Evolutionary conservation across 2,113 vertebrate species (phyloP).

Genomic region (Xiphophorus couchianus): DNA sequence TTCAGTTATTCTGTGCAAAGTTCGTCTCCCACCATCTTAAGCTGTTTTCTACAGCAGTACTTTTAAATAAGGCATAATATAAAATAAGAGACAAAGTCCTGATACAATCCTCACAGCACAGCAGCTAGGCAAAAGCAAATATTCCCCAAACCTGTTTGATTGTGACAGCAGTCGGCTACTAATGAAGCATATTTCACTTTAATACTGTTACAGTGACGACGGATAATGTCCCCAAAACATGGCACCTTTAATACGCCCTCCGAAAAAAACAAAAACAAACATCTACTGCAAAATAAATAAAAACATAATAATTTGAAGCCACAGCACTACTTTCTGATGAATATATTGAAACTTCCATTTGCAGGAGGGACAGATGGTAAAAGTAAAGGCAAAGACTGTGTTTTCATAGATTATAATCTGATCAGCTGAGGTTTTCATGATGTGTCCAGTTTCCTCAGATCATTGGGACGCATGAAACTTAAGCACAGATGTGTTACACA

Average conservation of each 20-base stretch:
- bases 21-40: not conserved
- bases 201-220: conserved; percentile 21
- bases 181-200: not conserved
- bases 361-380: conserved; percentile 23
- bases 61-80: conserved; percentile 57
- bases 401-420: conserved; percentile 2
- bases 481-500: not conserved
- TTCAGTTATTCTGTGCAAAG: conserved; percentile 21
- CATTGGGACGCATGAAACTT: conserved; percentile 7
- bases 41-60: conserved; percentile 13
- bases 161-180: conserved; percentile 6
- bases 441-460: conserved; percentile 11
- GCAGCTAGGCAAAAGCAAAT: conserved; percentile 40
- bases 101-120: conserved; percentile 55
- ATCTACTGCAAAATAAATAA: conserved; percentile 36
- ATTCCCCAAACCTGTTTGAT: conserved; percentile 23
- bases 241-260: conserved; percentile 47
- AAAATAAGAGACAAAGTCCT: conserved; percentile 30
- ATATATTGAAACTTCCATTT: conserved; percentile 40
- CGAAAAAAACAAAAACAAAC: conserved; percentile 12
- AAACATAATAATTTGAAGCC: conserved; percentile 23
- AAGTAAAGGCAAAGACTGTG: conserved; percentile 22
- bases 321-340: conserved; percentile 11
- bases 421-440: conserved; percentile 16
- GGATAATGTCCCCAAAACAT: conserved; percentile 12